Conservation (phyloP, 2,888 invertebrate species). For the Spatulosminthurus flaviceps region DNA sequence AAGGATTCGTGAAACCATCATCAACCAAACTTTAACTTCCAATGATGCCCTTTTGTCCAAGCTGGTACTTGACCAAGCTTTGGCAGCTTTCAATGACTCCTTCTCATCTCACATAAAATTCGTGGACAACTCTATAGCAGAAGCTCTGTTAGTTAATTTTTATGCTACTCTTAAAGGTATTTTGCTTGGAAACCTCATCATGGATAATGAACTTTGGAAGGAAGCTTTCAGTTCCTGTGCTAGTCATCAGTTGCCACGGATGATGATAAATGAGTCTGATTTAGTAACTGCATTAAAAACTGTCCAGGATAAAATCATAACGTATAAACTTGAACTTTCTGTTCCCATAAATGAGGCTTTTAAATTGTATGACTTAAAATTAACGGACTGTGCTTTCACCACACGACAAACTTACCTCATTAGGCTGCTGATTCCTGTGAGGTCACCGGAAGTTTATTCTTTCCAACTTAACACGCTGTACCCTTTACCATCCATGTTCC, state of each 20-base stretch:
- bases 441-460: not conserved
- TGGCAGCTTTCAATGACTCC: not conserved
- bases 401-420: not conserved
- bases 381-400: slow-evolving; percentile 19
- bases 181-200: slow-evolving; percentile 7
- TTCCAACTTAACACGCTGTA: not conserved
- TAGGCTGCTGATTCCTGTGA: not conserved
- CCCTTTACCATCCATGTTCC: not conserved
- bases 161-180: slow-evolving; percentile 4
- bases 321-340: not conserved
- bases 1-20: not conserved
- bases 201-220: slow-evolving; percentile 4
- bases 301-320: not conserved
- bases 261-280: not conserved
- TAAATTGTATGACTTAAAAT: not conserved
- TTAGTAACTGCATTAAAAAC: not conserved
- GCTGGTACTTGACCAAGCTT: not conserved
- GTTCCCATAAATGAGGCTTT: not conserved
- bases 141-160: not conserved
- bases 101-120: not conserved
- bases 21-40: not conserved
- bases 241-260: not conserved
- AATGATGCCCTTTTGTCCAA: not conserved
- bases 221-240: not conserved
- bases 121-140: not conserved